Conservation (phyloP, 2,888 invertebrate genomes). For the Hypselothyrea guttata region DNA sequence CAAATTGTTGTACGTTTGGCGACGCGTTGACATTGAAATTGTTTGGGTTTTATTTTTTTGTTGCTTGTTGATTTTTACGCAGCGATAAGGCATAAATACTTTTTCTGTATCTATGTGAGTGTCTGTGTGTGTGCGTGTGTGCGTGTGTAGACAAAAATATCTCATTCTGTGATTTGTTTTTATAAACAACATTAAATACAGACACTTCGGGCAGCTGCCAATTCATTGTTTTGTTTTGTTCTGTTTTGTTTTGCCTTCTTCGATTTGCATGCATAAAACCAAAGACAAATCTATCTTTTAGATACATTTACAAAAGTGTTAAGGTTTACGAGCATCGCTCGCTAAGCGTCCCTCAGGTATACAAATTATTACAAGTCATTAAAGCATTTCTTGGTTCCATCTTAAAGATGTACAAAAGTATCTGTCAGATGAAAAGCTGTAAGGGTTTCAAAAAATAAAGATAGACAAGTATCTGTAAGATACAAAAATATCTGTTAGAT, state of each 20-base stretch:
- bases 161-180: constrained; percentile 65
- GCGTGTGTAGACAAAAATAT: constrained; percentile 47
- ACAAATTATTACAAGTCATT: too few relatives aligned
- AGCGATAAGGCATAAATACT: constrained; percentile 70
- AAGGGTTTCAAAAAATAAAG: not conserved
- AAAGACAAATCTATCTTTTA: too few relatives aligned
- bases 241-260: constrained; percentile 20
- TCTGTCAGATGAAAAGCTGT: constrained; percentile 19
- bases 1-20: constrained; percentile 9
- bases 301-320: too few relatives aligned
- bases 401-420: constrained; percentile 12
- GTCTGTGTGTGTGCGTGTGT: constrained; percentile 6
- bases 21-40: constrained; percentile 76
- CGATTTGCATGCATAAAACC: too few relatives aligned
- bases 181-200: constrained; percentile 64
- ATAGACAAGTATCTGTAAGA: not conserved
- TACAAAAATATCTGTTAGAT: constrained; percentile 1
- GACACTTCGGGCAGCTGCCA: constrained; percentile 45
- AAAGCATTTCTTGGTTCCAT: too few relatives aligned
- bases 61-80: constrained; percentile 71
- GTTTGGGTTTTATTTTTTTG: constrained; percentile 49
- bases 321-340: too few relatives aligned
- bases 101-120: constrained; percentile 26
- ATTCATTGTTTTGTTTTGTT: constrained; percentile 34
- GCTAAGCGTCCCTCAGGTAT: too few relatives aligned